These are phyloP conservation scores for Hydrochoerus hydrochaeris DNA, from an alignment of 2,113 vertebrate genomes.

Conservation along the genomic window DNA sequence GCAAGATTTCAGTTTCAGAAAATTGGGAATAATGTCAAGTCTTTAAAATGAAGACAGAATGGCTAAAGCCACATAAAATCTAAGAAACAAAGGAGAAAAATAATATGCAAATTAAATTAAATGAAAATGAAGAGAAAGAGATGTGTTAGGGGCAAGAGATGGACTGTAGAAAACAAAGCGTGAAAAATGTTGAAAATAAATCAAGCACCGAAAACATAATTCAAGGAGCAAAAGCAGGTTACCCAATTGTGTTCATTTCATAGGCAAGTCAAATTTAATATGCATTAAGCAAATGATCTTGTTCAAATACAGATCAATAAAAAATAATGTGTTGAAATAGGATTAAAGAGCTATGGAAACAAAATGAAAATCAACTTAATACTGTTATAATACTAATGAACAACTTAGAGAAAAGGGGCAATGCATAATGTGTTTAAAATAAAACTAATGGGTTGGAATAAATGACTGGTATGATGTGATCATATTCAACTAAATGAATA, in stretches of 20 bases:
- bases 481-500: conserved; percentile 34
- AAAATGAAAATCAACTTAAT: conserved; percentile 19
- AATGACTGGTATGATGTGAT: background rate
- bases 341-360: background rate
- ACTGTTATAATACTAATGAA: background rate
- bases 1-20: background rate
- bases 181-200: background rate
- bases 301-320: conserved; percentile 54
- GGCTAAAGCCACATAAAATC: background rate
- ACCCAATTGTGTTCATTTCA: background rate
- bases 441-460: conserved; percentile 47
- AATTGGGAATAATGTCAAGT: background rate
- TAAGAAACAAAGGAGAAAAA: background rate
- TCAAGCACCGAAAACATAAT: background rate
- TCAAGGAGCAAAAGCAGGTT: background rate
- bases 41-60: background rate
- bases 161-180: background rate
- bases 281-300: conserved; percentile 19
- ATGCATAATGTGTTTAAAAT: conserved; percentile 33
- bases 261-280: background rate
- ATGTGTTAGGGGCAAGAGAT: background rate
- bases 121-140: background rate
- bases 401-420: conserved; percentile 21
- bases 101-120: background rate
- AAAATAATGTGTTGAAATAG: conserved; percentile 54